A percentile compares a stretch with the other conserved stretches of the same genome.
Evolutionary conservation across 2,888 invertebrate genomes (phyloP).

Genomic region (Hyalella azteca): DNA sequence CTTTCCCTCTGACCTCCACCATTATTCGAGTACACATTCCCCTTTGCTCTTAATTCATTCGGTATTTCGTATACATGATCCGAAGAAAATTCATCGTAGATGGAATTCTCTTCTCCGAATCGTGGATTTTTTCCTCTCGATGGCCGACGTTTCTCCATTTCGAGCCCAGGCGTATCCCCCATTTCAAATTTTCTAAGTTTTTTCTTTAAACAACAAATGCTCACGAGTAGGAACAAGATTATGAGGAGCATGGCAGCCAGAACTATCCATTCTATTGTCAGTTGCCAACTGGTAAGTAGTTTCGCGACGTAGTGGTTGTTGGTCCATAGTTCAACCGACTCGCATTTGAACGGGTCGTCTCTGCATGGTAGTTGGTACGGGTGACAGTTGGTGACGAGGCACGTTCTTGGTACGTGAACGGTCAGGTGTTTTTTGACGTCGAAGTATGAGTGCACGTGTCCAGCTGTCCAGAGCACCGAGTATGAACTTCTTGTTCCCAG

Average conservation of each 20-base stretch:
- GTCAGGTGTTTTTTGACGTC: constrained; percentile 4
- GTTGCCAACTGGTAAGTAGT: background rate
- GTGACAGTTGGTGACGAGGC: background rate
- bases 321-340: constrained; percentile 4
- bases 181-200: background rate
- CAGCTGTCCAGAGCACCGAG: background rate
- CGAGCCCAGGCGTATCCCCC: background rate
- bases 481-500: background rate
- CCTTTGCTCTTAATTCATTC: background rate
- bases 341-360: background rate
- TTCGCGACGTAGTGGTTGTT: background rate
- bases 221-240: background rate
- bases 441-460: constrained; percentile 24
- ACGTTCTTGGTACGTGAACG: background rate
- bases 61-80: background rate
- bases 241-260: background rate
- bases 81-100: constrained; percentile 13
- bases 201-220: background rate
- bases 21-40: background rate
- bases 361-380: constrained; percentile 3
- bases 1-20: background rate
- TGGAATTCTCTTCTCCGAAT: background rate
- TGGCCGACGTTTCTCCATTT: background rate
- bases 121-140: background rate
- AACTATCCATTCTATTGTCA: constrained; percentile 11